Base-by-base conservation (phyloP, 2,888 invertebrate genomes). In the Nyleta sp. region DNA sequence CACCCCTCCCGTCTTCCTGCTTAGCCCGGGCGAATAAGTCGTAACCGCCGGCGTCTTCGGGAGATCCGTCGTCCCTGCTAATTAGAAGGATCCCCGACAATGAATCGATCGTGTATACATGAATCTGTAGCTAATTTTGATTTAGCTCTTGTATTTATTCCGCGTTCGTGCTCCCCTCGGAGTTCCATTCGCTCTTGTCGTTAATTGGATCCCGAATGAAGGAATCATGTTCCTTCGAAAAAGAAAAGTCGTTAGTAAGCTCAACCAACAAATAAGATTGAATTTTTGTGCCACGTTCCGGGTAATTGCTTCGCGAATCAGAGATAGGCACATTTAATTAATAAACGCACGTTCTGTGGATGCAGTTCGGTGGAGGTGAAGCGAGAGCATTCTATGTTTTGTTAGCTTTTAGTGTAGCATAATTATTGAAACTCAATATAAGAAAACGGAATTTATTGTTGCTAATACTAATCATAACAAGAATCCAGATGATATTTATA, bases 161-260 rank as follows among this genome's bases (percentile, higher is more conserved):
- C 70, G 60, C 65, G 59, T 50, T 72, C 72, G 55, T 62, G 70
- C 78, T 81, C 81, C 80, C 81, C 80, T 70, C 71, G 78, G 86
- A 82, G 84, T 84, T 84, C 78, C 84, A 82, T 82, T 87, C 84
- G 84, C 83, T 78, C 60, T 84, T 85, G 84, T 87, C 86, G 86
- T 86, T 88, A 87, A 87, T 88, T 87, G 87, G 87, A 88, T 88
- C 87, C 86, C 82, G 84, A 85, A 85, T 84, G 85, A 85, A 86
- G 85, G 82, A 86, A 83, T 80, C 81, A 74, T 80, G 81, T 78
- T 75, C 80, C 18, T 68, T 42, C 65, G 74, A 55, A 67, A 74
- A 78, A 74, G 78, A 78, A 78, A 78, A 74, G 70, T 74, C 78
- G 65, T 78, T 78, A 78, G 74, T 65, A 67, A 70, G 70, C 74